Evolutionary conservation across 2,888 invertebrate genomes (phyloP), one percentile per base, ranked within the genome.

Genomic region (Lobophora halterata): DNA sequence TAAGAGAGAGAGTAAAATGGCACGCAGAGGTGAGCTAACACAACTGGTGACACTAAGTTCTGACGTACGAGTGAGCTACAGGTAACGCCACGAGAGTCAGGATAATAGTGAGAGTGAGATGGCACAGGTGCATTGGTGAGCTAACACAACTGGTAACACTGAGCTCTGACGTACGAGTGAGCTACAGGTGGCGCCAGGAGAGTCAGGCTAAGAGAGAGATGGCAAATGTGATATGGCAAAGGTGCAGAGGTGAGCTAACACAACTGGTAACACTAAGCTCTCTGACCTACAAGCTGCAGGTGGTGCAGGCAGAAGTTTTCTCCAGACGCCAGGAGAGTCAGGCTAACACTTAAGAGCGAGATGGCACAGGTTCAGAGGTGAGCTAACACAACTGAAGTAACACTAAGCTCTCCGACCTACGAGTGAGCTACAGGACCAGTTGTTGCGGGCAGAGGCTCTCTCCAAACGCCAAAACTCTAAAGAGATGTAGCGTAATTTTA

Each of bases 361-460:
- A 55, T 36, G 13, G 53, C 58, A 0, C 17, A 48, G 3, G 43
- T 54, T 0, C 49, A 65, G 2, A 78, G 70, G 80, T 73, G 17
- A 24, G 21, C 12, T 13, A 13, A 13, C 1, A 5, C 5, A 9
- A 6, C 9, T 14, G 9, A 4, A n/a, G n/a, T n/a, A n/a, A 3
- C 2, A 12, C 10, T 17, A 31, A 12, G 3, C 8, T 19, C 11
- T 20, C 12, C 8, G 2, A 6, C 25, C 36, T 30, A n/a, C n/a
- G n/a, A n/a, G n/a, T n/a, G n/a, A n/a, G n/a, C n/a, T n/a, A n/a
- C n/a, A n/a, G n/a, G n/a, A n/a, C 10, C 50, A 43, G 7, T 43
- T 54, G 0, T 65, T 69, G 0, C 43, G 71, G 1, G 52, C 35
- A 0, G 71, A 67, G 3, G 56, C 53, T 0, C 52, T 44, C 0